phyloP scores from a whole-genome alignment of 2,113 vertebrate genomes.

The Ariopsis seemanni region DNA sequence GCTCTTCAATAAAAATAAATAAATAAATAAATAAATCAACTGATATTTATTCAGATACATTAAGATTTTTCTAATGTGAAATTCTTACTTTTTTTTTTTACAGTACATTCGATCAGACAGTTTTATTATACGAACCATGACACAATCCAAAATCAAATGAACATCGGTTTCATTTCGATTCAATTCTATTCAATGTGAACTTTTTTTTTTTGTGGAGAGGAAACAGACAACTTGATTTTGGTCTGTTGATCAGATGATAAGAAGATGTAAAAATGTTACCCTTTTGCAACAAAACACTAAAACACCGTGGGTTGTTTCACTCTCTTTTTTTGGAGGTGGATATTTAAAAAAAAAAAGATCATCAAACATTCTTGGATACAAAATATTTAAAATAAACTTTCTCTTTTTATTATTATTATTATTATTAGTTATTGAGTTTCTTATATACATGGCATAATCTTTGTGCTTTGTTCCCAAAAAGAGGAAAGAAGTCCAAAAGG shows the following conservation, averaged over 20 bases:
- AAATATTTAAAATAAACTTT: conserved; percentile 67
- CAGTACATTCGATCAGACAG: background rate
- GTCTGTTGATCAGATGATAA: background rate
- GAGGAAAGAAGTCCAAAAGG: conserved; percentile 60
- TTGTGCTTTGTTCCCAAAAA: conserved; percentile 77
- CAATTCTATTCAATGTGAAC: background rate
- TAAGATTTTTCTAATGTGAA: background rate
- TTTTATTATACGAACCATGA: background rate
- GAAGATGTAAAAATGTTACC: conserved; percentile 16
- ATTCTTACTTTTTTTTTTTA: background rate
- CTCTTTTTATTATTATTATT: conserved; percentile 72
- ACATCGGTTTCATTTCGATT: background rate
- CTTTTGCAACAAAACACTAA: background rate
- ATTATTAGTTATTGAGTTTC: conserved; percentile 75
- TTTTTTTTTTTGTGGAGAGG: background rate
- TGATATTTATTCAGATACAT: background rate
- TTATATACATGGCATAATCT: conserved; percentile 82
- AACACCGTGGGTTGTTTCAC: background rate
- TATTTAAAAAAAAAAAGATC: conserved; percentile 14
- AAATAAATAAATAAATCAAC: background rate
- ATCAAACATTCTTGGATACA: conserved; percentile 56
- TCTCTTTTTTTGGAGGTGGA: background rate
- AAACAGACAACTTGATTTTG: background rate
- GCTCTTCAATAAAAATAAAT: background rate
- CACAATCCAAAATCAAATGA: background rate